A percentile compares a stretch with the other conserved stretches of the same genome.
Evolutionary conservation across 2,797 vertebrate genomes (phyloP).

Genomic region (Sarcoramphus papa): DNA sequence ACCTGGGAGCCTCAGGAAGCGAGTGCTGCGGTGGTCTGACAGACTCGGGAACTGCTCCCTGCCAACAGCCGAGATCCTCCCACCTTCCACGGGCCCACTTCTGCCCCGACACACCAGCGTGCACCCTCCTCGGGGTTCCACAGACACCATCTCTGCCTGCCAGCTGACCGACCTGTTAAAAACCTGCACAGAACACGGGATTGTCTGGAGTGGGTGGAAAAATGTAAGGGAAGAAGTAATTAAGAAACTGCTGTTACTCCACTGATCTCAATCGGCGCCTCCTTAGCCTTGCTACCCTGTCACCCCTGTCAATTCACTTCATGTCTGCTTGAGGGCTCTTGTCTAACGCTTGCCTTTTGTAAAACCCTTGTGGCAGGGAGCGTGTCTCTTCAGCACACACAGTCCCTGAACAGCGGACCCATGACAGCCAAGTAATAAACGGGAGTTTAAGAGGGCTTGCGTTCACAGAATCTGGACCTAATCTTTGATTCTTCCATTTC

Average conservation of each 20-base stretch:
- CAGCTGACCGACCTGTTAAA: not conserved
- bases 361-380: not conserved
- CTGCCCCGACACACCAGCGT: not conserved
- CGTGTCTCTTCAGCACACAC: rapidly evolving
- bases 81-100: not conserved
- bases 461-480: not conserved
- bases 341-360: not conserved
- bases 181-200: not conserved
- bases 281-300: not conserved
- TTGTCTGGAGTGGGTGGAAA: not conserved
- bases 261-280: not conserved
- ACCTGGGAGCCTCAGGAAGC: not conserved
- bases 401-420: not conserved
- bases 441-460: not conserved
- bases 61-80: not conserved
- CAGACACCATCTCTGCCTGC: not conserved
- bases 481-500: not conserved
- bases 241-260: not conserved
- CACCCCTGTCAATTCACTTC: no score
- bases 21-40: not conserved
- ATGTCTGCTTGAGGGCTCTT: not conserved
- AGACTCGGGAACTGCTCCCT: not conserved
- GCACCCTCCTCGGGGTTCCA: not conserved
- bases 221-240: not conserved
- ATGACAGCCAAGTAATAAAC: not conserved